Conservation (phyloP, 1,140 invertebrate species). For the Thrips palmi region DNA sequence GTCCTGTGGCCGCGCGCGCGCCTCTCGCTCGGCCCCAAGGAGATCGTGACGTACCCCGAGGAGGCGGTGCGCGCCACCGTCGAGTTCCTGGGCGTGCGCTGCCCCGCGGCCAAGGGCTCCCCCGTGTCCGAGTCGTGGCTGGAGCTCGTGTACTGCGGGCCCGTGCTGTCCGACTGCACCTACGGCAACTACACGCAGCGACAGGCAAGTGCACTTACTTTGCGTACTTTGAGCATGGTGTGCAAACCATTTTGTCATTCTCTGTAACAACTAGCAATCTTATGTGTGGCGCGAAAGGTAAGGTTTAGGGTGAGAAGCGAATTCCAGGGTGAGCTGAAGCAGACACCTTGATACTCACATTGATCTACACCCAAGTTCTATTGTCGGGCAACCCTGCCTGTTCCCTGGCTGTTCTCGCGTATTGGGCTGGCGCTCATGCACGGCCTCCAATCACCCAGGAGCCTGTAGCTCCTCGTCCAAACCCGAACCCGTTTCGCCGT, state of each 20-base stretch:
- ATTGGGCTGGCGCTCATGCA: too few relatives aligned
- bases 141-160: conserved; percentile 58
- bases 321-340: not conserved
- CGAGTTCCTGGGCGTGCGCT: conserved; percentile 36
- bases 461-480: too few relatives aligned
- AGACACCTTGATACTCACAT: not conserved
- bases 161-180: conserved; percentile 29
- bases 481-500: too few relatives aligned
- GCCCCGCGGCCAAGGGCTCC: conserved; percentile 31
- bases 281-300: conserved; percentile 5
- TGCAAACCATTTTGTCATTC: not conserved
- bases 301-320: conserved; percentile 3
- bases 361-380: not conserved
- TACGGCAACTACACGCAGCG: conserved; percentile 27
- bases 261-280: conserved; percentile 14
- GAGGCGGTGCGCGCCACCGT: conserved; percentile 45
- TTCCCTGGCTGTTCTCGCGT: too few relatives aligned
- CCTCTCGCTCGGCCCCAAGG: conserved; percentile 46
- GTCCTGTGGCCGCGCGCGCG: conserved; percentile 59
- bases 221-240: too few relatives aligned
- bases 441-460: too few relatives aligned
- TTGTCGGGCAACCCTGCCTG: too few relatives aligned
- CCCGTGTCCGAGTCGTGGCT: conserved; percentile 47
- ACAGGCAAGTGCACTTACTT: conserved; percentile 25
- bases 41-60: conserved; percentile 58